These are phyloP conservation scores for Pseudolycoriella hygida DNA, from an alignment of 2,888 invertebrate species.

Conservation along the genomic window DNA sequence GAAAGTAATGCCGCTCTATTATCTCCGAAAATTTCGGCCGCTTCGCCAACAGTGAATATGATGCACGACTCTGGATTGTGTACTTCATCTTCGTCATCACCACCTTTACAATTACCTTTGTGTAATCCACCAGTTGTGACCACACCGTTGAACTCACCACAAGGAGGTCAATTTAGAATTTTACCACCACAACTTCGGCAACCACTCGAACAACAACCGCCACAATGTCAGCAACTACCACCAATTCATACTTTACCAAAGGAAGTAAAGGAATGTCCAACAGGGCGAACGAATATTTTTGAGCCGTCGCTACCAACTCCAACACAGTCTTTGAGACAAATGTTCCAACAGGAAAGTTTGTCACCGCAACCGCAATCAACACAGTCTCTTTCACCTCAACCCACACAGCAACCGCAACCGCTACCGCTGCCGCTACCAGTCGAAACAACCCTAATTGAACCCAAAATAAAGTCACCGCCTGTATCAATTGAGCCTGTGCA, in stretches of 20 bases:
- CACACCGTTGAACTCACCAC: constrained; percentile 4
- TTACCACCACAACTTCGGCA: not conserved
- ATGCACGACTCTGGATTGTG: constrained; percentile 25
- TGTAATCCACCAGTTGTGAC: constrained; percentile 1
- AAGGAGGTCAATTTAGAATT: not conserved
- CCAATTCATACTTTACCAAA: not conserved
- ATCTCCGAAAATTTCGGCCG: constrained; percentile 18
- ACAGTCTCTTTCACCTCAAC: not conserved
- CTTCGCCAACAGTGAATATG: constrained; percentile 8
- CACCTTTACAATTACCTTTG: constrained; percentile 6
- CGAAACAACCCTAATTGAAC: not conserved
- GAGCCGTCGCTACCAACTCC: too few relatives aligned
- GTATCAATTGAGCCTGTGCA: not conserved
- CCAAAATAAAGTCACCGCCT: not conserved
- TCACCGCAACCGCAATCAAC: not conserved
- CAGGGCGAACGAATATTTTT: too few relatives aligned
- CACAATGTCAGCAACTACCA: not conserved
- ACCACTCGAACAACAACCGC: not conserved
- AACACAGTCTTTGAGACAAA: not conserved
- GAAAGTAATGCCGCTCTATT: constrained; percentile 24
- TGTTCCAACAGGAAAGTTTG: not conserved
- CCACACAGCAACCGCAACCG: too few relatives aligned
- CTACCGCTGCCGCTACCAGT: not conserved
- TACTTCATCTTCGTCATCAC: constrained; percentile 14
- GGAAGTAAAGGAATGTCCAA: not conserved